A percentile compares a stretch with the other conserved stretches of the same genome.
These are phyloP conservation scores for Orthosia incerta DNA, from an alignment of 2,888 invertebrate genomes.

Conservation along the genomic window DNA sequence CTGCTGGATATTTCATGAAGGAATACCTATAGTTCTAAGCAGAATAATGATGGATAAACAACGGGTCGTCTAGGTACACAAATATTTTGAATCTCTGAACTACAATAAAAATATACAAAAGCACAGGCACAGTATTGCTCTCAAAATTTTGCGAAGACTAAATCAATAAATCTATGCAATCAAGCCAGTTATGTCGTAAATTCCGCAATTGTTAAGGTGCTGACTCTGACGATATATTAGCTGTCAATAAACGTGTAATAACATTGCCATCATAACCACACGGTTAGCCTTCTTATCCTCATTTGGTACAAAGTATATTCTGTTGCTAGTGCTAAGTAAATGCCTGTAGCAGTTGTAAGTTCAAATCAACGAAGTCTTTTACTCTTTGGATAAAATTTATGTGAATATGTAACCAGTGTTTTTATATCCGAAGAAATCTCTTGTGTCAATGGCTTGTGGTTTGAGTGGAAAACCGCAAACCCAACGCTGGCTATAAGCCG, in stretches of 20 bases:
- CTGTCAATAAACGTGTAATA: constrained; percentile 44
- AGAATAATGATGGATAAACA: neutral
- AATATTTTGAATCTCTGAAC: constrained; percentile 1
- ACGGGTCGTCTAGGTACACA: neutral
- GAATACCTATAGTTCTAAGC: neutral
- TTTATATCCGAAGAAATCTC: neutral
- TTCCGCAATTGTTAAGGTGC: constrained; percentile 37
- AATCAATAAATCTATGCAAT: constrained; percentile 7
- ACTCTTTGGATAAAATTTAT: neutral
- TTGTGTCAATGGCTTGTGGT: neutral
- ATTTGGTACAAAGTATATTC: constrained; percentile 1
- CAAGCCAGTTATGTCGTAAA: constrained; percentile 12
- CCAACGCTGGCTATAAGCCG: constrained; percentile 28
- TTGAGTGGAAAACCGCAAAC: constrained; percentile 27
- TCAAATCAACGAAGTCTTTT: constrained; percentile 3
- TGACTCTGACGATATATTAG: constrained; percentile 23
- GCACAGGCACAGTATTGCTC: neutral
- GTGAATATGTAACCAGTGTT: neutral
- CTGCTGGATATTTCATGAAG: neutral
- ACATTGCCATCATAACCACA: constrained; percentile 27
- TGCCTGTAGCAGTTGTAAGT: constrained; percentile 2
- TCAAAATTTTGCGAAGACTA: constrained; percentile 9
- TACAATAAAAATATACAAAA: neutral
- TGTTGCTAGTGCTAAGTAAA: neutral
- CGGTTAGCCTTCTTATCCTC: constrained; percentile 13